Percentiles rank a stretch among this genome's conserved stretches.
Conservation (phyloP, 2,797 vertebrate species). For the Ambastaia sidthimunki region DNA sequence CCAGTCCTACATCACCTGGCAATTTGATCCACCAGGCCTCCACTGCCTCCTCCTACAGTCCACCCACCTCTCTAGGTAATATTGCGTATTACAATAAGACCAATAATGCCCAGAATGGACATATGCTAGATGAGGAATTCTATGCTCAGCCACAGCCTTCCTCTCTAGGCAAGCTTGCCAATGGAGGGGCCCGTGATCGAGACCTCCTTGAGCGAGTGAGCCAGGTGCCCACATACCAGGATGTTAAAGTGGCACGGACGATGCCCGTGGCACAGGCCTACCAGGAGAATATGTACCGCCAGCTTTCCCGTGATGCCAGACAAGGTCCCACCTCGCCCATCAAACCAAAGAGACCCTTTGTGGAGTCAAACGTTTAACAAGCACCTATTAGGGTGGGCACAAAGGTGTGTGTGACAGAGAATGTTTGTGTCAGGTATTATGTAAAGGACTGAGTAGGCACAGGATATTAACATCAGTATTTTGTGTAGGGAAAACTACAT, state of each 20-base stretch:
- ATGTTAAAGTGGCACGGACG: constrained; percentile 98
- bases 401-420: constrained; percentile 58
- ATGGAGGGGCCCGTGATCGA: constrained; percentile 80
- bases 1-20: constrained; percentile 93
- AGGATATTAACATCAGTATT: constrained; percentile 59
- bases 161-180: constrained; percentile 89
- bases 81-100: constrained; percentile 99
- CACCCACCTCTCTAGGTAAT: constrained; percentile 95
- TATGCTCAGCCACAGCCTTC: constrained; percentile 86
- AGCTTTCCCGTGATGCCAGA: constrained; percentile 95
- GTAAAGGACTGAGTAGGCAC: constrained; percentile 20
- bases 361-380: constrained; percentile 98
- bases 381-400: constrained; percentile 53
- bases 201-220: constrained; percentile 97
- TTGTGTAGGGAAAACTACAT: constrained; percentile 19
- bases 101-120: constrained; percentile 99
- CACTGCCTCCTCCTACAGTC: constrained; percentile 89
- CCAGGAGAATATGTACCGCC: constrained; percentile 99
- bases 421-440: constrained; percentile 37
- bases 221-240: constrained; percentile 96
- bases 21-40: constrained; percentile 88
- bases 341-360: constrained; percentile 99
- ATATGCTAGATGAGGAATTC: constrained; percentile 97
- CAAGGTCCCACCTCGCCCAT: constrained; percentile 98
- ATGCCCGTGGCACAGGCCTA: constrained; percentile 98